These are phyloP conservation scores for Ormyrus labotus DNA, from an alignment of 2,888 invertebrate genomes.

Conservation along the genomic window DNA sequence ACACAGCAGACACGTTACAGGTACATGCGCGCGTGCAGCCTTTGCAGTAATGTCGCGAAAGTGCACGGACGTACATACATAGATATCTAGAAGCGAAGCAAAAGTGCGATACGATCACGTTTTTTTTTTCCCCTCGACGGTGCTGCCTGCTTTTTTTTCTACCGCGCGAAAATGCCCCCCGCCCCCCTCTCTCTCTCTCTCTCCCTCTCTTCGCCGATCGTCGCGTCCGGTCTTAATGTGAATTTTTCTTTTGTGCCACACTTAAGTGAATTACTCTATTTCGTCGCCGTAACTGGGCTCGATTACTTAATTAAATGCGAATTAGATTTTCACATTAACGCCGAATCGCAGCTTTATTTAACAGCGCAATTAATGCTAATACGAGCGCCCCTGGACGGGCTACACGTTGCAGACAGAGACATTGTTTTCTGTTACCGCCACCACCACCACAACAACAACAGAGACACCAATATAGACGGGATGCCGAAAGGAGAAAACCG, in stretches of 20 bases:
- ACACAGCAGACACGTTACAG: background rate
- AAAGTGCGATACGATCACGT: slow-evolving; percentile 48
- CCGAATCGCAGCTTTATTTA: slow-evolving; percentile 37
- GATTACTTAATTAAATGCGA: too few species aligned
- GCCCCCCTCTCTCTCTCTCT: slow-evolving; percentile 48
- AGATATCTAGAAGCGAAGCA: slow-evolving; percentile 38
- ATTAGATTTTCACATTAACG: slow-evolving; percentile 33
- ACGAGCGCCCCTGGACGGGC: slow-evolving; percentile 28
- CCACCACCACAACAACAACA: slow-evolving; percentile 57
- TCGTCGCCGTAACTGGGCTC: background rate
- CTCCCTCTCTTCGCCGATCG: slow-evolving; percentile 55
- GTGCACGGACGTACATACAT: slow-evolving; percentile 23
- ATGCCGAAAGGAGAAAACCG: slow-evolving; percentile 49
- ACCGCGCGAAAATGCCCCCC: background rate
- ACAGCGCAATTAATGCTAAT: slow-evolving; percentile 41
- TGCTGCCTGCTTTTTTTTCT: background rate
- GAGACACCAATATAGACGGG: slow-evolving; percentile 50
- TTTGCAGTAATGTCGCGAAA: slow-evolving; percentile 43
- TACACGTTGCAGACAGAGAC: slow-evolving; percentile 33
- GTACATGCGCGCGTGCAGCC: slow-evolving; percentile 28
- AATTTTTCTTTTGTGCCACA: slow-evolving; percentile 1
- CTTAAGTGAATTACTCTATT: background rate
- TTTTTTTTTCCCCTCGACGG: background rate
- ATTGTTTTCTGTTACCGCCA: slow-evolving; percentile 51
- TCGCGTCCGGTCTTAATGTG: slow-evolving; percentile 47